Evolutionary conservation across 92 coral and sea anemone species (phyloP).

Genomic region (Blastomussa wellsi): DNA sequence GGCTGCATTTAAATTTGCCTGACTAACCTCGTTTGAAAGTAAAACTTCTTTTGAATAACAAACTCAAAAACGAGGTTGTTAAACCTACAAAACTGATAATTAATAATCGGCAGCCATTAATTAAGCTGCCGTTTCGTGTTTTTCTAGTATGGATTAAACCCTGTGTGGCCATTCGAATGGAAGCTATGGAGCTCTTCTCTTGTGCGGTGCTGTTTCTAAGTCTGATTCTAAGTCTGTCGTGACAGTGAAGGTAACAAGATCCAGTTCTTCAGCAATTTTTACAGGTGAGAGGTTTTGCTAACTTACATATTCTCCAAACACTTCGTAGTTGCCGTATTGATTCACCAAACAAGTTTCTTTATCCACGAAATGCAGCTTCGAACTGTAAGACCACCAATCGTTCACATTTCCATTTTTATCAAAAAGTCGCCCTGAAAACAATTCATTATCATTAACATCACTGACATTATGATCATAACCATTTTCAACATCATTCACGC

Average conservation of each 20-base stretch:
- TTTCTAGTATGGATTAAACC: too few relatives aligned
- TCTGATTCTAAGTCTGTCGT: background rate
- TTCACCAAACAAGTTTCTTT: constrained; percentile 61
- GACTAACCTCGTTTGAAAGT: too few relatives aligned
- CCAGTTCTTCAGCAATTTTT: background rate
- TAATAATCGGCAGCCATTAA: too few relatives aligned
- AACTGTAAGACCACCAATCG: constrained; percentile 73
- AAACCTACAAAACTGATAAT: too few relatives aligned
- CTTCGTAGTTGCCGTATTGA: constrained; percentile 66
- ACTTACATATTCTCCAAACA: constrained; percentile 72
- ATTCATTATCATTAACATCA: background rate
- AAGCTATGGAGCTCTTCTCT: background rate
- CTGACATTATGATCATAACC: too few relatives aligned
- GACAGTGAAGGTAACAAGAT: background rate
- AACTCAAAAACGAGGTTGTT: too few relatives aligned
- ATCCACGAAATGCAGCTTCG: constrained; percentile 19
- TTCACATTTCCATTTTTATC: constrained; percentile 74
- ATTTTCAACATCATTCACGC: too few relatives aligned
- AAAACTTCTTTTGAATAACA: too few relatives aligned
- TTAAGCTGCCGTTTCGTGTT: too few relatives aligned
- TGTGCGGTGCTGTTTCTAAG: too few relatives aligned
- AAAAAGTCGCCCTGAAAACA: constrained; percentile 64
- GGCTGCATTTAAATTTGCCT: too few relatives aligned
- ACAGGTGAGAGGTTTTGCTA: background rate
- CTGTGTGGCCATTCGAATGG: background rate